phyloP scores from a whole-genome alignment of 2,113 vertebrate species.

The Heterotilapia buettikoferi region DNA sequence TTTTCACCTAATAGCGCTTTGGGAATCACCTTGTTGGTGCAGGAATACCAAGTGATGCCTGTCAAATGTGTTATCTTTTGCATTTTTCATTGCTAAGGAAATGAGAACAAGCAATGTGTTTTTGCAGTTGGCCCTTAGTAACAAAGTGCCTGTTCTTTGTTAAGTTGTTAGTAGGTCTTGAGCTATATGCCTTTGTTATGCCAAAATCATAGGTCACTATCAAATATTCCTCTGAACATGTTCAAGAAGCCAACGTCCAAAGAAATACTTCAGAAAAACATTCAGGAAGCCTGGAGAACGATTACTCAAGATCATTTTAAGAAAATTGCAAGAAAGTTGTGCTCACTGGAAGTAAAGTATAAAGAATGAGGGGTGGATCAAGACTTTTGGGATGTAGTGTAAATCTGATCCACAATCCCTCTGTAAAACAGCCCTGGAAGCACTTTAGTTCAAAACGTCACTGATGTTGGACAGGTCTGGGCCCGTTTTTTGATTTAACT shows the following conservation, averaged over 20 bases:
- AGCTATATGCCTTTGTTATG: not conserved
- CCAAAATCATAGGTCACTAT: not conserved
- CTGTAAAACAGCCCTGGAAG: not conserved
- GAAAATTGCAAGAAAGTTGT: not conserved
- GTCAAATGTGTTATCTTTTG: not conserved
- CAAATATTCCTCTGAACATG: not conserved
- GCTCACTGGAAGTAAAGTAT: not conserved
- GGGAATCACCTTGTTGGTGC: not conserved
- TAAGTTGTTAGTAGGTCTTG: not conserved
- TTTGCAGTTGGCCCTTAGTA: not conserved
- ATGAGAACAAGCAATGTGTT: not conserved
- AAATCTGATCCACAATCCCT: not conserved
- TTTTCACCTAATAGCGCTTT: not conserved
- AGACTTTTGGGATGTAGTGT: not conserved
- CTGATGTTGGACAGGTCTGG: not conserved
- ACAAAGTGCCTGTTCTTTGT: not conserved
- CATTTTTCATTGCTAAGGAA: not conserved
- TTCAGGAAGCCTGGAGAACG: not conserved
- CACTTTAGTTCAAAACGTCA: not conserved
- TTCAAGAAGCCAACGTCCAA: not conserved
- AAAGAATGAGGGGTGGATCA: not conserved
- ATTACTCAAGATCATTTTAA: not conserved
- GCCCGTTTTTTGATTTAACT: not conserved
- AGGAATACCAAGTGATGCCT: rapidly evolving
- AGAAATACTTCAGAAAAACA: not conserved